Evolutionary conservation across 2,888 invertebrate genomes (phyloP).

Genomic region (Orthosia cruda): DNA sequence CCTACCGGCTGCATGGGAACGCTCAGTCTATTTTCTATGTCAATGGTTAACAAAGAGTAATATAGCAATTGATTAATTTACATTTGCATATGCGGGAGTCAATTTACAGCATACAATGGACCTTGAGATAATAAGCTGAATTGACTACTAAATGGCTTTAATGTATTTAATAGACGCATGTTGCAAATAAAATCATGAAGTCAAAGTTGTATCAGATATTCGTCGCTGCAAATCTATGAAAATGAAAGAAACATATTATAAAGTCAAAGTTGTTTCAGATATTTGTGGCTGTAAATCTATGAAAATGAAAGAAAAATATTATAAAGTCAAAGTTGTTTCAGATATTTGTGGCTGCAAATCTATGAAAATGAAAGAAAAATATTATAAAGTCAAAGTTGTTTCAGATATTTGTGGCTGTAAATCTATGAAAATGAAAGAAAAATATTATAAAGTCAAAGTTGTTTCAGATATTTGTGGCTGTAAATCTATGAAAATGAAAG

Average conservation of each 20-base stretch:
- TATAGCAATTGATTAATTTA: slow-evolving; percentile 47
- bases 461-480: neutral
- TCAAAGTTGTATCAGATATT: neutral
- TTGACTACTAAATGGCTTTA: slow-evolving; percentile 28
- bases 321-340: neutral
- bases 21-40: neutral
- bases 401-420: neutral
- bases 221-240: too few relatives aligned
- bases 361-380: too few relatives aligned
- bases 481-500: too few relatives aligned
- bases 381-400: neutral
- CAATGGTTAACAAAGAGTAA: slow-evolving; percentile 5
- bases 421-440: too few relatives aligned
- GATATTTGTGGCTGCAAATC: neutral
- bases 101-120: slow-evolving; percentile 33
- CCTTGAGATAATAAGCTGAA: slow-evolving; percentile 56
- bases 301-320: neutral
- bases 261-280: neutral
- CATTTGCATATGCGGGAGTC: slow-evolving; percentile 46
- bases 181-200: slow-evolving; percentile 10
- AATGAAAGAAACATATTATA: neutral
- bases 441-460: neutral
- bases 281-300: too few relatives aligned
- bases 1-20: neutral
- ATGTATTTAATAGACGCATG: slow-evolving; percentile 29